phyloP scores from a whole-genome alignment of 2,797 vertebrate species.

The Pseudocheirus occidentalis region DNA sequence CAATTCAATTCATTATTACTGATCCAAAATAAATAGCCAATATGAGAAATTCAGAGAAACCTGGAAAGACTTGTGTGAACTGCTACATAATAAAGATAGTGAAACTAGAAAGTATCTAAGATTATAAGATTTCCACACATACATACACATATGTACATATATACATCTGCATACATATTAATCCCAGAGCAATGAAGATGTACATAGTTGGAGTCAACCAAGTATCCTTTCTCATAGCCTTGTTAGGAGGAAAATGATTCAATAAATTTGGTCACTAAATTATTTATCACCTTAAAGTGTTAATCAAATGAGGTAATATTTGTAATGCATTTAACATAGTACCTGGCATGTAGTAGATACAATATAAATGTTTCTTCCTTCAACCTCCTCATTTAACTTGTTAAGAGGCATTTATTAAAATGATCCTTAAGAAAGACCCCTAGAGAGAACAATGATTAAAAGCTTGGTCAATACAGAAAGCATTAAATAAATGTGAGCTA shows the following conservation, averaged over 20 bases:
- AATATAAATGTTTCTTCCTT: background rate
- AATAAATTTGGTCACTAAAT: background rate
- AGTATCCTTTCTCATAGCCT: background rate
- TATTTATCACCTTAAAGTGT: background rate
- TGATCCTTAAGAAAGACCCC: background rate
- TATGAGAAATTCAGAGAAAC: background rate
- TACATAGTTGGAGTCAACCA: background rate
- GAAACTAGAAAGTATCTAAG: background rate
- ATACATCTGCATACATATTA: background rate
- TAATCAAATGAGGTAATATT: background rate
- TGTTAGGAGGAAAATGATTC: background rate
- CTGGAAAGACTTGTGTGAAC: background rate
- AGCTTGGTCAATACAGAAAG: background rate
- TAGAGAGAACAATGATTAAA: background rate
- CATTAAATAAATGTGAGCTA: background rate
- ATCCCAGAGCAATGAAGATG: background rate
- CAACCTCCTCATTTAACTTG: background rate
- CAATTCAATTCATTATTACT: background rate
- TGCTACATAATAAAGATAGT: background rate
- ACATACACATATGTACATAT: background rate
- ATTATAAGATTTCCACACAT: background rate
- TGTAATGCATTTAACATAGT: background rate
- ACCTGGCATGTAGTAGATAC: background rate
- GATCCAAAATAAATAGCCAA: background rate
- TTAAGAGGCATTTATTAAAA: background rate